Conservation (phyloP, 2,113 vertebrate species). For the Sylvicapra grimmia region DNA sequence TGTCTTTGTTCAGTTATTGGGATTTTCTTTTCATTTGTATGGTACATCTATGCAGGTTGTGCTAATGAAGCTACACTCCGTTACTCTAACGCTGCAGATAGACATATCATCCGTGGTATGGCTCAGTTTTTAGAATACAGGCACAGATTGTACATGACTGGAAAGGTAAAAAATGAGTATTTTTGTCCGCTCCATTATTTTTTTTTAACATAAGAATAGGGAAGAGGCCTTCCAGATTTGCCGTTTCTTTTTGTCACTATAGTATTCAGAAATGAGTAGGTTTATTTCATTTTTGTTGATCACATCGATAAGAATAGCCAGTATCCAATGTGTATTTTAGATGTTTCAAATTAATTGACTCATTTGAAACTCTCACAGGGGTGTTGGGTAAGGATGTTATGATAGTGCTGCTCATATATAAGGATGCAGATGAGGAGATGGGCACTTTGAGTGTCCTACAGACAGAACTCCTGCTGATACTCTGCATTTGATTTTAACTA, state of each 20-base stretch:
- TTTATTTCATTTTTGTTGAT: background rate
- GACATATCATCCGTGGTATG: background rate
- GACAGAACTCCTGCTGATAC: background rate
- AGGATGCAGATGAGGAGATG: background rate
- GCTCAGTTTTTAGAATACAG: background rate
- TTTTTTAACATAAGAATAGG: background rate
- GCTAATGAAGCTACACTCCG: background rate
- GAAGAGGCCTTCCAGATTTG: background rate
- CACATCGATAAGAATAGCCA: background rate
- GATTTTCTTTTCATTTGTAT: background rate
- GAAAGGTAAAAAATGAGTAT: background rate
- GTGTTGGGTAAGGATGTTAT: background rate
- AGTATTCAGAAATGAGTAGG: background rate
- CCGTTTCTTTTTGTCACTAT: background rate
- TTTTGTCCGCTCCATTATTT: background rate
- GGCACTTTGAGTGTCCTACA: background rate
- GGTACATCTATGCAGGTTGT: background rate
- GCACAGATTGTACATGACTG: background rate
- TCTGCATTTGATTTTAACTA: background rate
- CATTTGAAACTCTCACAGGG: background rate
- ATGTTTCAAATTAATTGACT: background rate
- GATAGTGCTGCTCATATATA: background rate
- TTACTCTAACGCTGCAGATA: background rate
- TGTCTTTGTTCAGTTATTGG: slow-evolving; percentile 21
- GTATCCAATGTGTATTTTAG: background rate